Percentiles rank a stretch among this genome's conserved stretches.
Conservation (phyloP, 30 jellyfish, hydroid and myxozoan species). For the Catostylus mosaicus region DNA sequence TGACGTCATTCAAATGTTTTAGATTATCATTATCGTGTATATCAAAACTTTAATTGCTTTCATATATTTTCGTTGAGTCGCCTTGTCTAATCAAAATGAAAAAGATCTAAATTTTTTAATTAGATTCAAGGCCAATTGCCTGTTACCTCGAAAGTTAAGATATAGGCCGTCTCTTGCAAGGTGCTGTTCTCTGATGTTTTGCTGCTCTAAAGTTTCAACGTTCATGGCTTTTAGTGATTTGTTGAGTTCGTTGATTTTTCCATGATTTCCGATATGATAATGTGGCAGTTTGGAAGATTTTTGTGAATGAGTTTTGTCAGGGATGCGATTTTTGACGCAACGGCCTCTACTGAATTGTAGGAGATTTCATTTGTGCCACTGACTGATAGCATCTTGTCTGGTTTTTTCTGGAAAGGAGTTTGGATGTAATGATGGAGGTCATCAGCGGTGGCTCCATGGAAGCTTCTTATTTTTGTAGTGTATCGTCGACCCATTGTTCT, state of each 20-base stretch:
- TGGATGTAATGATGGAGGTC: too few relatives aligned
- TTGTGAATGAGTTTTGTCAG: not conserved
- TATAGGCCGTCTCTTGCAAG: slow-evolving; percentile 4
- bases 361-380: too few relatives aligned
- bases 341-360: too few relatives aligned
- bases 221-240: not conserved
- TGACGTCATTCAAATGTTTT: too few relatives aligned
- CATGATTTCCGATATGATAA: not conserved
- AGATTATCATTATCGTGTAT: not conserved
- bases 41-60: not conserved
- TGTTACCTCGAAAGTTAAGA: not conserved
- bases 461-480: too few relatives aligned
- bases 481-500: too few relatives aligned
- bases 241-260: not conserved
- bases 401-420: too few relatives aligned
- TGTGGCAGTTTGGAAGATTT: slow-evolving; percentile 12
- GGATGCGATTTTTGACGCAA: too few relatives aligned
- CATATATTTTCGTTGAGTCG: not conserved
- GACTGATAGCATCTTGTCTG: too few relatives aligned
- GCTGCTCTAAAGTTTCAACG: slow-evolving; percentile 13
- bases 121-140: not conserved
- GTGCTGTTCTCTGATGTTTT: not conserved
- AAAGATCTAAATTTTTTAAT: not conserved
- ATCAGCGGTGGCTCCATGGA: too few relatives aligned
- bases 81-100: too few relatives aligned